Base-by-base conservation (phyloP, 2,113 vertebrate genomes). In the Hippoglossus stenolepis region DNA sequence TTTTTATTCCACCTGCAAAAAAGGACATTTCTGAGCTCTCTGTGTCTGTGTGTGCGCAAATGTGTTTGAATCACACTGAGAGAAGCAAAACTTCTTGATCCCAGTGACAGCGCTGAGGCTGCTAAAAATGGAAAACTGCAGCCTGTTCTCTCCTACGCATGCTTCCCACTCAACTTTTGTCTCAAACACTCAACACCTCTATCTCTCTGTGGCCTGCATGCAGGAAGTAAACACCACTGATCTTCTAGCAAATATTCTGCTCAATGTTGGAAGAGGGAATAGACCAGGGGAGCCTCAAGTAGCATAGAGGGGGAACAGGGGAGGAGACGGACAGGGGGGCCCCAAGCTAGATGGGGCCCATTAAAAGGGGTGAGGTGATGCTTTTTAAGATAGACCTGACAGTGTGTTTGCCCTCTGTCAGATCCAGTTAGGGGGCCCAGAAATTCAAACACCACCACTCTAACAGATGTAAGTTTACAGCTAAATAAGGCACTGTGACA, bases 81-180 rank as follows among this genome's bases (percentile, higher is more conserved):
- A 85, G 77, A 77, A 77, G 73, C 66, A 74, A 75, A 87, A 89
- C 81, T 67, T 87, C 75, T 87, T 67, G 70, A 87, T 89, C 75
- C 77, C 79, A 65, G 70, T 21, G 64, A 86, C 82, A 73, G 82
- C 72, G 59, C 62, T 1, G 6, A 58, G 72, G 81, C 53, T 24
- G 83, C 91, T 92, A 92, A 92, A 94, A 92, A 93, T 91, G 92
- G 89, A 90, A 90, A 86, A 38, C 85, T 77, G 88, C 75, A 85
- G 88, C 77, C 67, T 83, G 73, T 56, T 80, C 86, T 86, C 87
- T 86, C 90, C 91, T 89, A 88, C 87, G 82, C 87, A 84, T 61
- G 87, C 88, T 89, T 91, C 92, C 93, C 86, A 89, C 93, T 91
- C 89, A 81, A 83, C 85, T 90, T 90, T 90, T 87, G 89, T 93